phyloP scores from a whole-genome alignment of 2,113 vertebrate species.

The Boulengeromyrus knoepffleri region DNA sequence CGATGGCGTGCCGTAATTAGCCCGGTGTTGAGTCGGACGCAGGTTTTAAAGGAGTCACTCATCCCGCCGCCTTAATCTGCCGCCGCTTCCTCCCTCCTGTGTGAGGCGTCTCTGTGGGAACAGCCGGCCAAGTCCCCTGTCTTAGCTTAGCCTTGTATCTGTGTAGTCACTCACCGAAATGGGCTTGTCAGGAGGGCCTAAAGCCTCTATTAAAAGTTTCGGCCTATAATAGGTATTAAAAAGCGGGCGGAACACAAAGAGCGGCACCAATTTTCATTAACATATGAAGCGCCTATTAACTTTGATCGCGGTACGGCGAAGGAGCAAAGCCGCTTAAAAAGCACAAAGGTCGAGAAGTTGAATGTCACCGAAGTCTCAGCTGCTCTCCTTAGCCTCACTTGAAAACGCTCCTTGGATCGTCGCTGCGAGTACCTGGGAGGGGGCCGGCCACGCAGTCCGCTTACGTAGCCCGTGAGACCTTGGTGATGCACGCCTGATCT shows the following conservation, averaged over 20 bases:
- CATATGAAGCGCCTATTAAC: conserved; percentile 73
- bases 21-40: conserved; percentile 57
- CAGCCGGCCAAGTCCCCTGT: conserved; percentile 49
- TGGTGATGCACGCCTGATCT: background rate
- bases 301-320: conserved; percentile 69
- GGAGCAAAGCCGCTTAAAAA: conserved; percentile 72
- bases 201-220: conserved; percentile 76
- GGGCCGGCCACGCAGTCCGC: conserved; percentile 22
- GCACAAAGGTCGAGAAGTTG: conserved; percentile 69
- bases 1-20: conserved; percentile 67
- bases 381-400: conserved; percentile 57
- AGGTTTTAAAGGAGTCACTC: conserved; percentile 68
- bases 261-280: conserved; percentile 71
- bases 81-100: conserved; percentile 56
- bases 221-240: conserved; percentile 75
- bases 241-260: conserved; percentile 71
- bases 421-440: conserved; percentile 51
- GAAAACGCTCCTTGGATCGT: conserved; percentile 49
- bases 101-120: conserved; percentile 60
- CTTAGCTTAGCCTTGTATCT: conserved; percentile 69
- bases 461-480: background rate
- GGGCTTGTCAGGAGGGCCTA: conserved; percentile 70
- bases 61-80: conserved; percentile 69
- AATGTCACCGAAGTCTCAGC: conserved; percentile 60
- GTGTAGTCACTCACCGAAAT: conserved; percentile 64